phyloP scores from a whole-genome alignment of 2,888 invertebrate genomes.

The Morpho achilles region DNA sequence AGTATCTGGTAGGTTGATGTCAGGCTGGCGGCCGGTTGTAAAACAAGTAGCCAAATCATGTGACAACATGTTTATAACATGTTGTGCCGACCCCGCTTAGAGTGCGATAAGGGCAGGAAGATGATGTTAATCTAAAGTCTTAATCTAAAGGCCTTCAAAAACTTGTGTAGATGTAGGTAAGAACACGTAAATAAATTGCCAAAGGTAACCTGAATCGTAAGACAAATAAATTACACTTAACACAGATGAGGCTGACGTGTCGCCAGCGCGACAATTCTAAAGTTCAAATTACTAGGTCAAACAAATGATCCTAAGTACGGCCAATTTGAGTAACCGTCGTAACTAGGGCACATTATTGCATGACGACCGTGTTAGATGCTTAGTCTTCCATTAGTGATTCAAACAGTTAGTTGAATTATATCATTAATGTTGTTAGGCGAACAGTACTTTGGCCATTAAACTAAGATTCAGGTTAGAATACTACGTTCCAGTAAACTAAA shows the following conservation, averaged over 20 bases:
- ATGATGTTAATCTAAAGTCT: too few species aligned
- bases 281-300: slow-evolving; percentile 47
- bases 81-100: too few species aligned
- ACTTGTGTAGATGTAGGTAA: too few species aligned
- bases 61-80: too few species aligned
- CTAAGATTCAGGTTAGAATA: slow-evolving; percentile 3
- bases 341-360: slow-evolving; percentile 61
- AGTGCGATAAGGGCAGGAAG: too few species aligned
- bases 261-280: slow-evolving; percentile 10
- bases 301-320: slow-evolving; percentile 53
- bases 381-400: slow-evolving; percentile 26
- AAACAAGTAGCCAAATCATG: too few species aligned
- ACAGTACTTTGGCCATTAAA: slow-evolving; percentile 14
- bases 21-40: too few species aligned
- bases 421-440: slow-evolving; percentile 23
- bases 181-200: too few species aligned
- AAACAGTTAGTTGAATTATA: slow-evolving; percentile 31
- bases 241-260: not conserved
- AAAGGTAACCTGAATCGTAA: not conserved
- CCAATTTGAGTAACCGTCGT: slow-evolving; percentile 67
- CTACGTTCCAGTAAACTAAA: not conserved
- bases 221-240: not conserved
- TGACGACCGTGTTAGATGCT: slow-evolving; percentile 41
- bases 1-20: too few species aligned
- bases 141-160: too few species aligned